Conservation (phyloP, 2,888 invertebrate species). For the Microctonus aethiopoides region DNA sequence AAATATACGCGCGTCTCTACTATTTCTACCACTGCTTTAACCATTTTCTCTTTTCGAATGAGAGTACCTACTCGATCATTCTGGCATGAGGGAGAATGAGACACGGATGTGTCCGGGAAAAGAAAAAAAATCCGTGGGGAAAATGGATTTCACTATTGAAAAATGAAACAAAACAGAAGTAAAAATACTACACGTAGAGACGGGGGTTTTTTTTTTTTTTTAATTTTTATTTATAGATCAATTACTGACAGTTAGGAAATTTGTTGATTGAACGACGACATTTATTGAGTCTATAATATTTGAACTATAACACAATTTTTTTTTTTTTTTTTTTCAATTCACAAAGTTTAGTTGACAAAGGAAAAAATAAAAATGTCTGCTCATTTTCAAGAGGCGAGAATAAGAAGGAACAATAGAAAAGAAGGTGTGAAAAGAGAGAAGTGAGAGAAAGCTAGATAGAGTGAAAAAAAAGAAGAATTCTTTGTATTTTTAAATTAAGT, state of each 20-base stretch:
- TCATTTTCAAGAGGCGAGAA: constrained; percentile 30
- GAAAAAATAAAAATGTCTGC: constrained; percentile 21
- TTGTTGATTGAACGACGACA: background rate
- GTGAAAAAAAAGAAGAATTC: constrained; percentile 41
- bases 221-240: background rate
- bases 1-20: background rate
- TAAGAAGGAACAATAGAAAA: no score
- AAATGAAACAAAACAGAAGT: background rate
- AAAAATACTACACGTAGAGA: background rate
- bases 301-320: background rate
- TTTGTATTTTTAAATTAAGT: constrained; percentile 56
- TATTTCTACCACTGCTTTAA: background rate
- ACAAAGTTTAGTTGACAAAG: background rate
- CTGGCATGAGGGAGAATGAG: background rate
- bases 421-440: no score
- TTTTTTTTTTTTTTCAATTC: background rate
- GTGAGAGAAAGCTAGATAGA: background rate
- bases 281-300: background rate
- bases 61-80: constrained; percentile 12
- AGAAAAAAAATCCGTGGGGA: background rate
- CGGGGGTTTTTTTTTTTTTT: background rate
- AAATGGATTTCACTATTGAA: background rate
- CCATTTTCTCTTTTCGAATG: background rate
- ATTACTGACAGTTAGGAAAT: background rate
- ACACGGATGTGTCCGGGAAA: background rate